Evolutionary conservation across 2,888 invertebrate genomes (phyloP).

Genomic region (Frankliniella intonsa): DNA sequence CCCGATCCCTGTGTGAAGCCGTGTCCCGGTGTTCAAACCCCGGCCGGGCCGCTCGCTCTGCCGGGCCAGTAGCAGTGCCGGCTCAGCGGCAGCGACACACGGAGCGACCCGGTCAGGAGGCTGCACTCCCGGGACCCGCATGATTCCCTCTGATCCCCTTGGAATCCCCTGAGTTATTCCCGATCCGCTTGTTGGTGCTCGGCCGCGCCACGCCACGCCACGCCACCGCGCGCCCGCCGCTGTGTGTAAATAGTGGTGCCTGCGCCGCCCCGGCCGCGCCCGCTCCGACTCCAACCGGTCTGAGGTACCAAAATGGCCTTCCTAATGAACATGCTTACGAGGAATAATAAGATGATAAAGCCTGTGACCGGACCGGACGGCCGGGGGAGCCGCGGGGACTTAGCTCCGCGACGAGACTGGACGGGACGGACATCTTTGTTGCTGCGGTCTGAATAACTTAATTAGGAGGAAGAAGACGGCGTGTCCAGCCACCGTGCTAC

Average conservation of each 20-base stretch:
- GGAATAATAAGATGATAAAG: slow-evolving; percentile 27
- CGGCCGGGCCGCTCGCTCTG: background rate
- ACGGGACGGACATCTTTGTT: too few species aligned
- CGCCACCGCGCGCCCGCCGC: background rate
- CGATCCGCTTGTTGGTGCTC: background rate
- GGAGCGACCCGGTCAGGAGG: too few species aligned
- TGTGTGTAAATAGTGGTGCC: slow-evolving; percentile 18
- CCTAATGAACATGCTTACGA: slow-evolving; percentile 19
- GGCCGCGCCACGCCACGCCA: too few species aligned
- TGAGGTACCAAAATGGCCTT: background rate
- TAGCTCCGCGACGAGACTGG: too few species aligned
- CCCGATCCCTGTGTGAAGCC: background rate
- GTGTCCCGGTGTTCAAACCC: background rate
- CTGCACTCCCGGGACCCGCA: too few species aligned
- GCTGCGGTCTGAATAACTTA: slow-evolving; percentile 14
- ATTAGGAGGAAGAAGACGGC: background rate
- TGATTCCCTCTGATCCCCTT: too few species aligned
- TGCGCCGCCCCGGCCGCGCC: background rate
- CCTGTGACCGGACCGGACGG: background rate
- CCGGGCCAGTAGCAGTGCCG: too few species aligned
- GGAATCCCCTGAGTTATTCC: background rate
- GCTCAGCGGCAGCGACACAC: too few species aligned
- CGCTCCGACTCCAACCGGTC: background rate
- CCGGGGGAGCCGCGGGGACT: background rate
- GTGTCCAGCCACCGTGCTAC: slow-evolving; percentile 4